phyloP scores from a whole-genome alignment of 2,113 vertebrate species.

The Nettapus auritus region DNA sequence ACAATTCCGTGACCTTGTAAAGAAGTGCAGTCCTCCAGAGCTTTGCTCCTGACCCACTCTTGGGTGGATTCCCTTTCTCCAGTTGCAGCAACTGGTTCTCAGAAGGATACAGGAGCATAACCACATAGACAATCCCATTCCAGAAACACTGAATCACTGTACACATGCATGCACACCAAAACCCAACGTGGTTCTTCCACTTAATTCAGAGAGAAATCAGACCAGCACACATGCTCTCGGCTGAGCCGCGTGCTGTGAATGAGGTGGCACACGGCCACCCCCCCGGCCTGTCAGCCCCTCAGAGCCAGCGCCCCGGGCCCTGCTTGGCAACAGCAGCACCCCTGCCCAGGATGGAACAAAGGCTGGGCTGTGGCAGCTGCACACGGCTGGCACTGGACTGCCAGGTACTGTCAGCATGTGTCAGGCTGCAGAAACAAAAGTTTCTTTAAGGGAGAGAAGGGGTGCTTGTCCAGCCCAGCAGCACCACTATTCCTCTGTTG shows the following conservation, averaged over 20 bases:
- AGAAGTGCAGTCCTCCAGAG: background rate
- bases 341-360: too few species aligned
- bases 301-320: background rate
- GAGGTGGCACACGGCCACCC: background rate
- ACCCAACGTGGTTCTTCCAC: background rate
- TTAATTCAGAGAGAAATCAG: background rate
- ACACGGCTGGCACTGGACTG: background rate
- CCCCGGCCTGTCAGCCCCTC: fast-evolving
- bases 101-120: background rate
- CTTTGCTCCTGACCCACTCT: background rate
- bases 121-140: background rate
- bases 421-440: background rate
- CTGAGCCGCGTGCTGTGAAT: background rate
- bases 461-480: background rate
- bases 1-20: background rate
- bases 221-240: background rate
- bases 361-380: background rate
- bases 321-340: background rate
- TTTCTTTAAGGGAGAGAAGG: background rate
- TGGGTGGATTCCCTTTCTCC: background rate
- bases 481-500: background rate
- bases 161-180: fast-evolving
- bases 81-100: background rate
- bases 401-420: background rate
- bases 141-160: background rate